A percentile compares a stretch with the other conserved stretches of the same genome.
Conservation (phyloP, 2,797 vertebrate species). For the Coilia nasus region DNA sequence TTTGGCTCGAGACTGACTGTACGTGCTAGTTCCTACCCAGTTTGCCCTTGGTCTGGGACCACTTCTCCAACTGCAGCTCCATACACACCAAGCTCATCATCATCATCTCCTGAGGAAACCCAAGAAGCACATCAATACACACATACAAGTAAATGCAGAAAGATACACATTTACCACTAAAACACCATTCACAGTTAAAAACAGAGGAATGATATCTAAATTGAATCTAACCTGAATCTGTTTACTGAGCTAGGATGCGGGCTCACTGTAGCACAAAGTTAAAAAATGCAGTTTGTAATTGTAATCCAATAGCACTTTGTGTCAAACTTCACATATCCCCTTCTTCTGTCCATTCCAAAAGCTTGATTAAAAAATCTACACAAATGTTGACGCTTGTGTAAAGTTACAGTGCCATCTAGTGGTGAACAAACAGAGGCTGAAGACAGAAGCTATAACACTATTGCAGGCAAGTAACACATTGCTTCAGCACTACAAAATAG, state of each 20-base stretch:
- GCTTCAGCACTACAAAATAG: too few relatives aligned
- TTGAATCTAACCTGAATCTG: not conserved
- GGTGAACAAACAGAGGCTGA: too few relatives aligned
- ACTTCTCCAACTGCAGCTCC: slow-evolving; percentile 95
- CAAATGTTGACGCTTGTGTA: too few relatives aligned
- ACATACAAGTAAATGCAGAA: not conserved
- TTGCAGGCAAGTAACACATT: too few relatives aligned
- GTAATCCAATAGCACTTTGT: too few relatives aligned
- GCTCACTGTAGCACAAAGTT: not conserved
- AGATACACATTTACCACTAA: not conserved
- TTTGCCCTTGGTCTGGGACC: slow-evolving; percentile 88
- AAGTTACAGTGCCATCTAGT: too few relatives aligned
- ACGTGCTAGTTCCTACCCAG: slow-evolving; percentile 71
- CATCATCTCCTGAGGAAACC: slow-evolving; percentile 87
- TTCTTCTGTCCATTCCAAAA: too few relatives aligned
- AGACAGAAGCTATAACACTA: too few relatives aligned
- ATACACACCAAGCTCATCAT: slow-evolving; percentile 93
- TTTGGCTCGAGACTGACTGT: not conserved
- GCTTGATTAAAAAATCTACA: too few relatives aligned
- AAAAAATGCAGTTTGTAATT: too few relatives aligned
- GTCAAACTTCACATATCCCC: too few relatives aligned
- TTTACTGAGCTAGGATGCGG: not conserved
- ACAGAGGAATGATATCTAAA: not conserved
- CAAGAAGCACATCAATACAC: slow-evolving; percentile 22
- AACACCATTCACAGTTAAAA: not conserved